These are phyloP conservation scores for Caenorhabditis sulstoni DNA, from an alignment of 2,888 invertebrate species.

Conservation along the genomic window DNA sequence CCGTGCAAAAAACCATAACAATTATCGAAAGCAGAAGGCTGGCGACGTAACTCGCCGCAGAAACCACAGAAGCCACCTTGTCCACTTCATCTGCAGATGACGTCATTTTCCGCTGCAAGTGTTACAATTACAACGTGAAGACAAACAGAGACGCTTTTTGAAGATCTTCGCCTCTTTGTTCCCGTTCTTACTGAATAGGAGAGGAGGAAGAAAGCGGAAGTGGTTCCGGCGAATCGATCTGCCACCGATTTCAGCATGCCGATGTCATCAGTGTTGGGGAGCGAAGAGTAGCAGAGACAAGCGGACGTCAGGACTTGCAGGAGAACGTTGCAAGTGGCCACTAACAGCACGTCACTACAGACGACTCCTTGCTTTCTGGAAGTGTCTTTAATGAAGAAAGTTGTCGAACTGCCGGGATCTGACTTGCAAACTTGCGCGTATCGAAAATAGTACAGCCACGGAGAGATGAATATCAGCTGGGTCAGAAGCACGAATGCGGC, in stretches of 20 bases:
- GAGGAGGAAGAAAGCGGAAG: constrained; percentile 14
- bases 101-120: constrained; percentile 13
- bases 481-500: constrained; percentile 27
- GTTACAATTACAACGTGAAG: neutral
- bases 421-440: constrained; percentile 44
- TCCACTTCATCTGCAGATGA: neutral
- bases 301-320: constrained; percentile 25
- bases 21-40: constrained; percentile 5
- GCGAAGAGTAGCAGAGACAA: constrained; percentile 16
- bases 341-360: constrained; percentile 2
- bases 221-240: neutral
- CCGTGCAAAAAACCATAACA: constrained; percentile 36
- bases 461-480: constrained; percentile 34
- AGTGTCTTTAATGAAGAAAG: neutral
- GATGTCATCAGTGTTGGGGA: constrained; percentile 14
- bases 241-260: neutral
- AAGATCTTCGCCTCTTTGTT: too few species aligned
- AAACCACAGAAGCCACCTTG: constrained; percentile 19
- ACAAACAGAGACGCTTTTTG: too few species aligned
- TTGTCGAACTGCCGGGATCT: neutral
- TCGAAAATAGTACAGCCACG: constrained; percentile 39
- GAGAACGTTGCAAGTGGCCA: neutral
- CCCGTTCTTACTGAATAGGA: too few species aligned
- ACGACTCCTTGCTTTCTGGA: constrained; percentile 25
- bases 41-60: constrained; percentile 11